Evolutionary conservation across 2,888 invertebrate genomes (phyloP), one percentile per base, ranked within the genome.

Genomic region (Aleiodes alternator): DNA sequence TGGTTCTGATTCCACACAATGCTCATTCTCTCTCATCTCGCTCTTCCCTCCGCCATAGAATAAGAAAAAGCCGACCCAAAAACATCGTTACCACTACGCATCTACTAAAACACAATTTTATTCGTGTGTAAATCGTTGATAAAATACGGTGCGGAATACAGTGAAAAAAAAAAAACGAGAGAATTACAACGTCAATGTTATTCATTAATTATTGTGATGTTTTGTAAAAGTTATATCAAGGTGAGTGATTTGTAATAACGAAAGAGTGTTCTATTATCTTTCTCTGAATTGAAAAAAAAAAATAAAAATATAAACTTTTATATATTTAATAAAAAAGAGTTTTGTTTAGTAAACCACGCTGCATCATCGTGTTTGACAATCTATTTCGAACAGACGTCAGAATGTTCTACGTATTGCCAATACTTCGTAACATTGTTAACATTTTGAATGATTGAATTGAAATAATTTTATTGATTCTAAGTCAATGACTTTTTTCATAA

Each of bases 161-260:
- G 9, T 34, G 34, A 34, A 4, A 34, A 34, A 43, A 9, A 29
- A 57, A 38, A 34, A 43, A 3, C 43, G 85, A 84, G 83, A 85
- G 84, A 84, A 84, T 84, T 85, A 82, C 82, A 83, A 80, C 84
- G 85, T 84, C 82, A 86, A 85, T 38, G 86, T 85, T 81, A 84
- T 80, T 84, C 80, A 83, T 84, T 87, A 86, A 84, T 86, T 82
- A 84, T 87, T 89, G 89, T 88, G 86, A 89, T 89, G 89, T 87
- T 89, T 89, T 87, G 85, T 84, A 81, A 85, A 81, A 83, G 87
- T 82, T 85, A 86, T 86, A 85, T 84, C 88, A 85, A 89, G 89
- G 89, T 88, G 82, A 84, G 86, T 83, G 77, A 70, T 79, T 74
- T 16, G 31, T 7, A 53, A 59, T 43, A 59, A 29, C 14, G 59